These are phyloP conservation scores for Abscondita cerata DNA, from an alignment of 2,888 invertebrate genomes.

Conservation along the genomic window DNA sequence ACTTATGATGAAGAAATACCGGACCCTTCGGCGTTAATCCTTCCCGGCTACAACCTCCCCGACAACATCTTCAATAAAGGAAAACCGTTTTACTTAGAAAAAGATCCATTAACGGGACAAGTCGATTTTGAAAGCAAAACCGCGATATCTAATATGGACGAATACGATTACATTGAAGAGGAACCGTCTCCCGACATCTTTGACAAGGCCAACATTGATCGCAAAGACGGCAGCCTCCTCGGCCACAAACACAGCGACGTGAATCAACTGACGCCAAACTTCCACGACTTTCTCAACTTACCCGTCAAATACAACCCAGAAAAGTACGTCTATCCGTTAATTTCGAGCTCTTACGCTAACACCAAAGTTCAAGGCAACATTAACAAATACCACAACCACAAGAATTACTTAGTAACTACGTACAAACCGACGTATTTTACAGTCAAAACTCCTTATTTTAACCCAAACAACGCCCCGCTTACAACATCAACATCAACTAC, in stretches of 20 bases:
- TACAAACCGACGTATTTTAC: slow-evolving; percentile 54
- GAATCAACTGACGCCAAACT: slow-evolving; percentile 67
- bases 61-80: slow-evolving; percentile 72
- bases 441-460: slow-evolving; percentile 46
- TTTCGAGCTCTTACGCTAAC: slow-evolving; percentile 75
- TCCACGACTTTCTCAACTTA: slow-evolving; percentile 72
- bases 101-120: slow-evolving; percentile 71
- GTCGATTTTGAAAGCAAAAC: slow-evolving; percentile 68
- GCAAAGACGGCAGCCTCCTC: slow-evolving; percentile 56
- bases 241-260: slow-evolving; percentile 66
- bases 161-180: slow-evolving; percentile 51
- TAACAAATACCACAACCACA: slow-evolving; percentile 63
- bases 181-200: slow-evolving; percentile 49
- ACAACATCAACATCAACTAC: slow-evolving; percentile 33
- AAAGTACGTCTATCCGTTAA: slow-evolving; percentile 72
- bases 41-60: slow-evolving; percentile 59
- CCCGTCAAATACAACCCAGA: slow-evolving; percentile 73
- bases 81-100: slow-evolving; percentile 73
- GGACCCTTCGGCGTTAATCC: slow-evolving; percentile 55
- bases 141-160: slow-evolving; percentile 52
- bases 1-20: slow-evolving; percentile 54
- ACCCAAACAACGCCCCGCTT: slow-evolving; percentile 38
- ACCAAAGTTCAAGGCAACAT: slow-evolving; percentile 73
- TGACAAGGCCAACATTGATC: slow-evolving; percentile 56
- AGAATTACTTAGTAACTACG: slow-evolving; percentile 53